phyloP scores from a whole-genome alignment of 1,140 invertebrate genomes.

The Cylas formicarius region DNA sequence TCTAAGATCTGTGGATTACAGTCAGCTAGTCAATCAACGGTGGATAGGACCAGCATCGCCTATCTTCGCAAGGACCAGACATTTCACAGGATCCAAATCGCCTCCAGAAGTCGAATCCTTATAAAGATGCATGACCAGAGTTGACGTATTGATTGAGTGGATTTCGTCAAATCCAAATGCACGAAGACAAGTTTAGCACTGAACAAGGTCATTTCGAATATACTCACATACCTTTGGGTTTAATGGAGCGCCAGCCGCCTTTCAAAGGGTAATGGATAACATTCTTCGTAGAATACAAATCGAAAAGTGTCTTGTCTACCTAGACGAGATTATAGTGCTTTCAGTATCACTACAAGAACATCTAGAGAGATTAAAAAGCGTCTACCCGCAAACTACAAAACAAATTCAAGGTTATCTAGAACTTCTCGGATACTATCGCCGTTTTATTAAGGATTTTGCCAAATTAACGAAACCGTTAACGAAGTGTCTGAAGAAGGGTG shows the following conservation, averaged over 20 bases:
- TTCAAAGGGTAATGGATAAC: no score
- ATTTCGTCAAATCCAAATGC: conserved; percentile 20
- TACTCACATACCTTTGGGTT: no score
- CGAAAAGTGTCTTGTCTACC: conserved; percentile 28
- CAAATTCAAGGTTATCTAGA: conserved; percentile 24
- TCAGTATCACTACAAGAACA: conserved; percentile 15
- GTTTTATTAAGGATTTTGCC: conserved; percentile 9
- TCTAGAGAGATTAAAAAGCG: conserved; percentile 7
- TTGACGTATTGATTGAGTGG: no score
- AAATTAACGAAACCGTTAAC: conserved; percentile 9
- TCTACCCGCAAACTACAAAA: conserved; percentile 23
- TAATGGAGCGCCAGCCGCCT: conserved; percentile 15
- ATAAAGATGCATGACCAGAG: no score
- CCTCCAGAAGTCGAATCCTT: no score
- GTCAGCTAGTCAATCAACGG: no score
- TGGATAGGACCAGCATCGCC: no score
- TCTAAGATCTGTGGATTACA: no score
- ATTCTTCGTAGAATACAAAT: no score
- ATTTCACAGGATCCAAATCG: no score
- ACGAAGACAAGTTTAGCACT: conserved; percentile 18
- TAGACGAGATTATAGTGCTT: conserved; percentile 32
- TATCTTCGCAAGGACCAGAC: no score
- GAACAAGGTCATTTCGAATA: no score
- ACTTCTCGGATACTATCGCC: conserved; percentile 15
- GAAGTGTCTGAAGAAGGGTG: conserved; percentile 9